Evolutionary conservation across 2,888 invertebrate species (phyloP), one percentile per base, ranked within the genome.

Genomic region (Trimorus sp.): DNA sequence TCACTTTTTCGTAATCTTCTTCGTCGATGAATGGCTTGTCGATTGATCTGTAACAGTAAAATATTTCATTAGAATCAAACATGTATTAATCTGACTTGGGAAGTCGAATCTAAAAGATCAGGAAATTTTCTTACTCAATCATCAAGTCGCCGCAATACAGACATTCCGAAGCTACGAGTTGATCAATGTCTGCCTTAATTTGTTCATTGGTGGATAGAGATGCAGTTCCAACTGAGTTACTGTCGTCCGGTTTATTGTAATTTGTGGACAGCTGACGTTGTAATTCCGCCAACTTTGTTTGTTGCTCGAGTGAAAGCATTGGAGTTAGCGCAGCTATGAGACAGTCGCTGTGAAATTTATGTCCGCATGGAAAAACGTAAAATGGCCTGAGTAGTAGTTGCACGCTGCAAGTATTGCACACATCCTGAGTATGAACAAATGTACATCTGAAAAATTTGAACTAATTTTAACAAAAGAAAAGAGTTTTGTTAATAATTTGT

Each of bases 311-410:
- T 94, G 95, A 94, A 65, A 97, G 92, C 89, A 94, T 93, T 0
- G 96, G 96, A 84, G 95, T 93, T 9, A 97, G 93, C 91, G 97
- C 96, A 11, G 94, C 93, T 54, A 96, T 94, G 65, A 99, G 93
- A 89, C 99, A 99, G 92, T 99, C 98, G 59, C 95, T 94, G 92
- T 99, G 99, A 92, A 98, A 98, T 91, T 95, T 95, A 92, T 99
- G 99, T 3, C 96, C 95, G 92, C 99, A 99, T 0, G 98, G 97
- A 92, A 99, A 99, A 86, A 98, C 93, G 91, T 98, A 99, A 93
- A 99, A 99, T 0, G 98, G 96, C 48, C 97, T 94, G 69, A 97
- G 93, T 87, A 98, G 93, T 70, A 99, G 93, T 75, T 96, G 95
- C 74, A 96, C 94, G 63, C 94, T 94, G 92, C 99, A 99, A 75